Evolutionary conservation across 1,140 invertebrate genomes (phyloP), one percentile per base, ranked within the genome.

Genomic region (Oncopodura yosiiana): DNA sequence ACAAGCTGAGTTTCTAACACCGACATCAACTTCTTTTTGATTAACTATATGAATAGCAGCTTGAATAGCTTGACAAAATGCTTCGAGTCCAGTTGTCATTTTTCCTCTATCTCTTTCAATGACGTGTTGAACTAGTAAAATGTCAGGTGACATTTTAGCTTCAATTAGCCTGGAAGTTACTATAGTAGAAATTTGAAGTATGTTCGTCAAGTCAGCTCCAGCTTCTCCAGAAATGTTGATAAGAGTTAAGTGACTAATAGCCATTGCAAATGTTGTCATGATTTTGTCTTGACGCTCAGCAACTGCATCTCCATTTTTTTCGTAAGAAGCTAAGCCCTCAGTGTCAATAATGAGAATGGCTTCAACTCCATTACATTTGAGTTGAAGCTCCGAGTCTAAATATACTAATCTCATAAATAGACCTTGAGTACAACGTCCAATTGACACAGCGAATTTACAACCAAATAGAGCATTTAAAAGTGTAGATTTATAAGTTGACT

Each of bases 341-440:
- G 56, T 53, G 44, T 58, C 56, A 16, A 58, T 24, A 12, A 58
- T n/a, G 2, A 58, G 21, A 24, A 58, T 53, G 9, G 49, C 56
- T 23, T 53, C 56, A 8, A 49, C 6, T 12, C 29, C 29, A 6
- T 41, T 24, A 6, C 36, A 11, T 18, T 30, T 38, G n/a, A n/a
- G n/a, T 12, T 18, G 32, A 16, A 48, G 30, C 1, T 27, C 24
- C 12, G 37, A 16, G 2, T 53, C 43, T 2, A 53, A 26, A 3
- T 39, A 37, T 12, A 58, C 14, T 14, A 58, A 18, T 0, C 56
- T 34, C 56, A 58, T 58, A 30, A 48, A 53, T 1, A 58, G 19
- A 9, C 56, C 56, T 29, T 24, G 26, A 2, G 56, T 58, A 24
- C 49, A 58, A 24, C 50, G 21, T 12, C 49, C 49, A 19, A 52